These are phyloP conservation scores for Pseudorhombus dupliciocellatus DNA, from an alignment of 2,113 vertebrate genomes.

Conservation along the genomic window DNA sequence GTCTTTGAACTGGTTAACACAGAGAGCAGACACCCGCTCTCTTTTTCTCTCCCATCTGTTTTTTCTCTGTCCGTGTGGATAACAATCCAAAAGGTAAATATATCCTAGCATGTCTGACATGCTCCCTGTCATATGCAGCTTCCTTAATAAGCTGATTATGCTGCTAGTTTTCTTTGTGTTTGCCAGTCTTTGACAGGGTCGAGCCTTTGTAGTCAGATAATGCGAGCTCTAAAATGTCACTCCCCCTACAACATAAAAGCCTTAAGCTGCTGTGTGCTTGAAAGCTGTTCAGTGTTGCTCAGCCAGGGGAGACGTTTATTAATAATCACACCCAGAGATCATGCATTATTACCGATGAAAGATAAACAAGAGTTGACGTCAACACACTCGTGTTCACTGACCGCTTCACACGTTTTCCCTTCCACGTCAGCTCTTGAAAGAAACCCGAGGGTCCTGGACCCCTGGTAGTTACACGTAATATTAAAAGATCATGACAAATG, in stretches of 20 bases:
- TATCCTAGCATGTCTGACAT: conserved; percentile 17
- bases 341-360: conserved; percentile 8
- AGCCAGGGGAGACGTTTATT: conserved; percentile 27
- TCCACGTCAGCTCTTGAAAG: background rate
- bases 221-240: conserved; percentile 13
- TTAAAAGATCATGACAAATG: background rate
- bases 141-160: conserved; percentile 57
- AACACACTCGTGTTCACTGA: conserved; percentile 24
- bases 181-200: conserved; percentile 26
- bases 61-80: conserved; percentile 10
- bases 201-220: conserved; percentile 59
- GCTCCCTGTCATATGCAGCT: conserved; percentile 37
- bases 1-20: conserved; percentile 35
- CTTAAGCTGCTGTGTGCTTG: background rate
- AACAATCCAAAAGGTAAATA: conserved; percentile 45
- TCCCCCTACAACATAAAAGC: conserved; percentile 33
- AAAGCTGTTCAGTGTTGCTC: conserved; percentile 31
- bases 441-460: background rate
- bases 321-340: conserved; percentile 33
- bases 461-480: background rate
- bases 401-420: conserved; percentile 5
- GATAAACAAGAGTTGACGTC: conserved; percentile 5
- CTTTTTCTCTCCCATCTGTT: conserved; percentile 11
- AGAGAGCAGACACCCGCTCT: background rate
- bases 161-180: conserved; percentile 27